Evolutionary conservation across 2,888 invertebrate species (phyloP).

Genomic region (Sylvicola fuscatus): DNA sequence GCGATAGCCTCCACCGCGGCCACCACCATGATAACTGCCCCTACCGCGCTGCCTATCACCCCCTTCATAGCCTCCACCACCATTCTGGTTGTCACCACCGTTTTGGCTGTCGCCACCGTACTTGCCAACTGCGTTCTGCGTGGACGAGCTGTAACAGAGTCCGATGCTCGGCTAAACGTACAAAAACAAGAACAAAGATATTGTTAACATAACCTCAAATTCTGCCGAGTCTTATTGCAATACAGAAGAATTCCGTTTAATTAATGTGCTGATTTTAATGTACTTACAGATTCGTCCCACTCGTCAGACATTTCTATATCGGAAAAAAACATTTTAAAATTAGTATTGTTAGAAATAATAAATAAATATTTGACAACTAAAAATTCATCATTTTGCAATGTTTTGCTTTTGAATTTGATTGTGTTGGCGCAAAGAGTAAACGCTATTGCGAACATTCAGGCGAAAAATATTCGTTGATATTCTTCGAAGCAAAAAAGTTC

Average conservation of each 20-base stretch:
- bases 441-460: too few relatives aligned
- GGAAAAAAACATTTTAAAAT: slow-evolving; percentile 8
- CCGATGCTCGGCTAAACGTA: too few relatives aligned
- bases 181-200: too few relatives aligned
- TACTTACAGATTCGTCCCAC: slow-evolving; percentile 10
- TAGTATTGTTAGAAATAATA: not conserved
- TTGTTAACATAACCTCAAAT: not conserved
- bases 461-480: too few relatives aligned
- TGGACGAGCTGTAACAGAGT: slow-evolving; percentile 11
- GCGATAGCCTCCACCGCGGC: slow-evolving; percentile 6
- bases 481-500: too few relatives aligned
- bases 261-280: slow-evolving; percentile 1
- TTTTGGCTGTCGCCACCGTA: slow-evolving; percentile 21
- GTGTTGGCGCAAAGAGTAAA: too few relatives aligned
- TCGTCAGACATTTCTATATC: slow-evolving; percentile 11
- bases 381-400: too few relatives aligned
- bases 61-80: slow-evolving; percentile 7
- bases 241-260: not conserved
- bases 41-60: slow-evolving; percentile 9
- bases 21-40: slow-evolving; percentile 6
- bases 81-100: slow-evolving; percentile 9
- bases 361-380: too few relatives aligned
- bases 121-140: slow-evolving; percentile 18
- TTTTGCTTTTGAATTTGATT: too few relatives aligned
- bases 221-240: not conserved